Base-by-base conservation (phyloP, 1,140 invertebrate genomes). In the Lethrus apterus region DNA sequence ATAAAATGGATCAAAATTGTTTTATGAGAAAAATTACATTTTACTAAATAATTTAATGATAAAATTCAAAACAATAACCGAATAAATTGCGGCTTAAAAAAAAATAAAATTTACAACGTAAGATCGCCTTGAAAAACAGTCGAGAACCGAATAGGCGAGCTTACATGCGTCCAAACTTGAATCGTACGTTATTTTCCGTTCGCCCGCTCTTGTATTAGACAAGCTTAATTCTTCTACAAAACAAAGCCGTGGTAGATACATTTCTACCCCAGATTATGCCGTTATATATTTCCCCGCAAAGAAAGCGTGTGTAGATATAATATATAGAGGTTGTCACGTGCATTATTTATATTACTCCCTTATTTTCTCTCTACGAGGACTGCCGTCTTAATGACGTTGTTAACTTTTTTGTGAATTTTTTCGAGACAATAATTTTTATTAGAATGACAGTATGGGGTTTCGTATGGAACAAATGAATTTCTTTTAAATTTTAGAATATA, bases 311-410 rank as follows among this genome's bases (percentile, higher is more conserved):
- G 35, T 51, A 48, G 54, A 52, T 57, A 57, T 59, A 59, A 59
- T 59, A 59, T 57, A 59, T 59, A 57, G 57, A 44, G 48, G 50
- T 55, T 59, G 57, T 59, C 57, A 59, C 55, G 55, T 59, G 52
- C 52, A 59, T 59, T 59, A 59, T 59, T 59, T 59, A 59, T 59
- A 59, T 57, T 57, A 57, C 55, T 42, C 41, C 52, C 41, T 48
- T 54, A 56, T 56, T 52, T 49, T 52, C n/a, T n/a, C n/a, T n/a
- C 50, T 46, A 53, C 51, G 50, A 51, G 57, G 48, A 54, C 54
- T 53, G 57, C 55, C 54, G 40, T 55, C 55, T 59, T 59, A 59
- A 59, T 59, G 57, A 59, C 55, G 50, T 55, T 57, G 57, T 55
- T 59, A 57, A 55, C 46, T 59, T 57, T 51, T 54, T 53, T 54